Conservation (phyloP, 2,797 vertebrate species). For the Enteromius anoplus region DNA sequence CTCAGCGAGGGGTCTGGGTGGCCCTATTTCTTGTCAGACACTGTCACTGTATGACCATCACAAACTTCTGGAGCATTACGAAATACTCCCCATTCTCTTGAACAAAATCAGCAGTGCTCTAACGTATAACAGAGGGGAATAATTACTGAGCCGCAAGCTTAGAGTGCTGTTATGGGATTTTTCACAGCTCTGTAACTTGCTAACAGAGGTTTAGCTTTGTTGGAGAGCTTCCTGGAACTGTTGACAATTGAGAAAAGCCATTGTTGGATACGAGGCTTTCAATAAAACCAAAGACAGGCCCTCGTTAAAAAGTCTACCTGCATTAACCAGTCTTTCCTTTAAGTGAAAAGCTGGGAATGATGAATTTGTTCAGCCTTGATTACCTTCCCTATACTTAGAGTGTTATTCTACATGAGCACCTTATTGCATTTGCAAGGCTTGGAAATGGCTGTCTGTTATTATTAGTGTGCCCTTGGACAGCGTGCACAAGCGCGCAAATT, state of each 20-base stretch:
- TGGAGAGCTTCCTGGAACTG: conserved; percentile 42
- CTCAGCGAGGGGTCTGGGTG: conserved; percentile 59
- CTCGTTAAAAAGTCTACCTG: conserved; percentile 31
- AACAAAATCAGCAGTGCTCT: conserved; percentile 31
- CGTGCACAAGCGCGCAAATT: conserved; percentile 32
- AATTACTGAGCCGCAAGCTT: conserved; percentile 49
- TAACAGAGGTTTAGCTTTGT: conserved; percentile 51
- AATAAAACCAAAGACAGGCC: conserved; percentile 17
- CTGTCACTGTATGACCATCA: conserved; percentile 74
- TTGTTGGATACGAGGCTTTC: conserved; percentile 13
- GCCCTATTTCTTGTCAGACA: conserved; percentile 75
- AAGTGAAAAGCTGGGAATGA: conserved; percentile 43
- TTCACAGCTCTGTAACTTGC: conserved; percentile 49
- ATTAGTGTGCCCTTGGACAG: conserved; percentile 45
- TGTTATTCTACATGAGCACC: conserved; percentile 42
- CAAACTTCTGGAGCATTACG: conserved; percentile 67
- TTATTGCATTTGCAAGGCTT: conserved; percentile 53
- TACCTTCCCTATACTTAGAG: conserved; percentile 35
- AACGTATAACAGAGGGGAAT: conserved; percentile 44
- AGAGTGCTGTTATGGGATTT: conserved; percentile 47
- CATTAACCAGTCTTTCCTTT: conserved; percentile 39
- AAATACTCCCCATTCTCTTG: conserved; percentile 53
- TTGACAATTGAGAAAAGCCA: conserved; percentile 27
- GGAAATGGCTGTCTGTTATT: conserved; percentile 54
- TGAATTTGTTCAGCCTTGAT: conserved; percentile 44